Conservation (phyloP, 92 coral and sea anemone genomes). For the Meandrina meandrites region DNA sequence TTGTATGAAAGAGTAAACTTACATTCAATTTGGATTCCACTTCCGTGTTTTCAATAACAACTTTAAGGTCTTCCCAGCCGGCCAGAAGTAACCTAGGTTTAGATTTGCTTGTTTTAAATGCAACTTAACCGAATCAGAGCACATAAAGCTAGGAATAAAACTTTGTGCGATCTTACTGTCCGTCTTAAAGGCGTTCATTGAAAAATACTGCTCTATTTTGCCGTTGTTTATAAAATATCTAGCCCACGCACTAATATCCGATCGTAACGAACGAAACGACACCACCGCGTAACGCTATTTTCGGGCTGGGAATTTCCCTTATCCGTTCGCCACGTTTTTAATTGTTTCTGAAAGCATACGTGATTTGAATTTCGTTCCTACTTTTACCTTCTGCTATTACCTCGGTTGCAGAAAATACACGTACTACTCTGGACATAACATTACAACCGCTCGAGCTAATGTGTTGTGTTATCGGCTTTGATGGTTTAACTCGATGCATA, state of each 20-base stretch:
- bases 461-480: neutral
- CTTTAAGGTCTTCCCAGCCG: neutral
- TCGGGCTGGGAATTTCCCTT: neutral
- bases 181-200: neutral
- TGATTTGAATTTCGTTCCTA: neutral
- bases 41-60: conserved; percentile 10
- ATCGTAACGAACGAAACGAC: neutral
- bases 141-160: neutral
- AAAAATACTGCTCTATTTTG: neutral
- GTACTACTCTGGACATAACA: neutral
- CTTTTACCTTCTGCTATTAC: neutral
- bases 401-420: neutral
- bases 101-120: neutral
- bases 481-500: no score
- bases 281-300: neutral
- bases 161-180: neutral
- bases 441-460: neutral
- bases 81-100: neutral
- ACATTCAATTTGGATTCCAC: conserved; percentile 1
- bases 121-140: neutral
- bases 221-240: neutral
- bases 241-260: neutral
- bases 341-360: no score
- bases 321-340: neutral
- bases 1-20: neutral